Percentiles rank a stretch among this genome's conserved stretches.
phyloP scores from a whole-genome alignment of 53 echinoderm and acorn worm genomes.

The Antedon mediterranea region DNA sequence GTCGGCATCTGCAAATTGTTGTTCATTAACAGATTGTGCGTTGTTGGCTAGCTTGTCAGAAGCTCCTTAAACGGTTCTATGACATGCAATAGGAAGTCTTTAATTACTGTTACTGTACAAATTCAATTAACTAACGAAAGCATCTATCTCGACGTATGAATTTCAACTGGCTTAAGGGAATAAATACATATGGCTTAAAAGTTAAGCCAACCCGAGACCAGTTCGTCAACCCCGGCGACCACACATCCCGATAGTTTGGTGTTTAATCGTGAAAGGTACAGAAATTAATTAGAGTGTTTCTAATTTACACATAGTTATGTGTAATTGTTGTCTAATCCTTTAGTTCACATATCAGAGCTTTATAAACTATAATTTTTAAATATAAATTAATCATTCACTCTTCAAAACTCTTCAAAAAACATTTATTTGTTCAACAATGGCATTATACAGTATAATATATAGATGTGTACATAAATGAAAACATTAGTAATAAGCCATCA shows the following conservation, averaged over 20 bases:
- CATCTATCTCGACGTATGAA: neutral
- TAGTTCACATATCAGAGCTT: too few relatives aligned
- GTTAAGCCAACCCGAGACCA: neutral
- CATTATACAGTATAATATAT: too few relatives aligned
- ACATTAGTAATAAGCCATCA: too few relatives aligned
- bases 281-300: neutral
- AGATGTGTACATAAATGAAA: too few relatives aligned
- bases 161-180: neutral
- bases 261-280: neutral
- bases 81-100: neutral
- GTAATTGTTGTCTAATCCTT: too few relatives aligned
- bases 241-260: neutral
- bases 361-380: too few relatives aligned
- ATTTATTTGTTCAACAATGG: too few relatives aligned
- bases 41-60: neutral
- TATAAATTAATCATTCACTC: too few relatives aligned
- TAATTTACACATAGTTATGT: neutral
- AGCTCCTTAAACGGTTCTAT: neutral
- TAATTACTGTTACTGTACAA: neutral
- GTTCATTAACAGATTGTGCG: neutral
- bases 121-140: neutral
- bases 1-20: neutral
- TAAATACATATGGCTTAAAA: neutral
- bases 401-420: too few relatives aligned
- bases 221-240: neutral